Evolutionary conservation across 1,140 invertebrate genomes (phyloP), one percentile per base, ranked within the genome.

Genomic region (Apis mellifera): DNA sequence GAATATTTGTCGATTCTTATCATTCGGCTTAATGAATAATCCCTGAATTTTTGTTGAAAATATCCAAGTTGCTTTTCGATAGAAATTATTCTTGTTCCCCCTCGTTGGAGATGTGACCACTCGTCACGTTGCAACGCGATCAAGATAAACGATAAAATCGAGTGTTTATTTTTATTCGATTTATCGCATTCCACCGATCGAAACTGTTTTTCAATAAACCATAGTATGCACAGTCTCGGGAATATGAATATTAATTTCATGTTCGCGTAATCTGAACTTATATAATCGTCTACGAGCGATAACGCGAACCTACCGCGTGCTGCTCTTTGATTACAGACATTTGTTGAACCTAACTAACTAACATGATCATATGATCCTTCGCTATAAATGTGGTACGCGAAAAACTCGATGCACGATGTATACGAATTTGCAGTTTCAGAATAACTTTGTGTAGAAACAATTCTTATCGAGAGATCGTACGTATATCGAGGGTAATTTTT

Each of bases 231-330:
- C 32, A 32, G 13, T 26, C 19, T 54, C 15, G 17, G 3, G n/a
- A 19, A 4, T 32, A 26, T n/a, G 79, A 68, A 76, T 81, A 81
- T 81, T 81, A 75, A 76, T 81, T 81, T 81, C 72, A 21, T 54
- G 54, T 66, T 19, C 62, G 54, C 72, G 64, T 81, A 81, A 81
- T 81, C 72, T 75, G 42, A 75, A 68, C 62, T 81, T 81, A 75
- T 32, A 59, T 81, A 81, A 76, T 76, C 72, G 64, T 59, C 72
- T 75, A 68, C n/a, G 17, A 59, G 54, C 72, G 79, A 81, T 75
- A 81, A 81, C 71, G 54, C 52, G 13, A 65, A 66, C 32, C 62
- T 50, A 81, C 52, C 71, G 60, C 62, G 66, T 75, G 52, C 52
- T 73, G 62, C 1, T 52, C 42, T 81, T 68, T 75, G 52, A 75